A percentile compares a stretch with the other conserved stretches of the same genome.
phyloP scores from a whole-genome alignment of 35 echinoderm and acorn worm genomes.

The Strongylocentrotus purpuratus region DNA sequence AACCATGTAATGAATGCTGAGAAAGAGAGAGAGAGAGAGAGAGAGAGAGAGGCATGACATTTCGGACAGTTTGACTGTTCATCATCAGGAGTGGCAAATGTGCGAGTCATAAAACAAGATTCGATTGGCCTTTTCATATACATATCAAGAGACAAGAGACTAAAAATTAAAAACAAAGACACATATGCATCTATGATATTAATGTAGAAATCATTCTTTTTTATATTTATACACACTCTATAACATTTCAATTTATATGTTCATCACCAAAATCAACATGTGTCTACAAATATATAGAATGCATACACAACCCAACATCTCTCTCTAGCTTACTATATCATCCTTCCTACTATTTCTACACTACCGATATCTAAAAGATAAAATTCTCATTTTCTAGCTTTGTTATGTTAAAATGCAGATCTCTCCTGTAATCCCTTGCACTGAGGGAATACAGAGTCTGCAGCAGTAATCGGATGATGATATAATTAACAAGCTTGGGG shows the following conservation, averaged over 20 bases:
- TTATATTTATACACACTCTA: constrained; percentile 35
- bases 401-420: background rate
- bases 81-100: no score
- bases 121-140: no score
- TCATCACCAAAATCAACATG: constrained; percentile 14
- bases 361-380: background rate
- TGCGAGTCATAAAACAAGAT: no score
- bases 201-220: constrained; percentile 44
- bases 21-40: no score
- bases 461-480: background rate
- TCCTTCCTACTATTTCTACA: background rate
- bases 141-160: background rate
- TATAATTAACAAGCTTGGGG: constrained; percentile 11
- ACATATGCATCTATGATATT: constrained; percentile 11
- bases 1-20: no score
- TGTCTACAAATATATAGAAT: constrained; percentile 37
- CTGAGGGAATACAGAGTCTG: background rate
- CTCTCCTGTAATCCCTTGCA: background rate
- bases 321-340: background rate
- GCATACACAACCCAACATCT: background rate
- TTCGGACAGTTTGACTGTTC: no score
- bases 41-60: no score
- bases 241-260: constrained; percentile 20
- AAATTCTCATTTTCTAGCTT: constrained; percentile 11
- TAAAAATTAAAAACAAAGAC: background rate